These are phyloP conservation scores for Hemicentrotus pulcherrimus DNA, from an alignment of 35 echinoderm and acorn worm species.

Conservation along the genomic window DNA sequence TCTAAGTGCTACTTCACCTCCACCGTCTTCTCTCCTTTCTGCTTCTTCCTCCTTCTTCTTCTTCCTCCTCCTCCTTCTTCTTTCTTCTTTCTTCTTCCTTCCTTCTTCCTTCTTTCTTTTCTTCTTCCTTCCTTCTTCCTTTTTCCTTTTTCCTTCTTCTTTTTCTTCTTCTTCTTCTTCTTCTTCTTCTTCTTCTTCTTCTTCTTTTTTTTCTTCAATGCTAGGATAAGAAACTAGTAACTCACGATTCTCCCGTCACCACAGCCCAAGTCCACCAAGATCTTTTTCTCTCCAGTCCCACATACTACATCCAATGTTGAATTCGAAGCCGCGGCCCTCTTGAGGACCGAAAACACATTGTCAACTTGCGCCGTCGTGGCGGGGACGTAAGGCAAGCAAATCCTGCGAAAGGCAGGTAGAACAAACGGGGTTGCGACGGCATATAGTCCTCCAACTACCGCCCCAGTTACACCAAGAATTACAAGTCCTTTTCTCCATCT, in stretches of 20 bases:
- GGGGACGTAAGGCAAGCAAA: conserved; percentile 86
- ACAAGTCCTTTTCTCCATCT: conserved; percentile 36
- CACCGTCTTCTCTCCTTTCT: too few relatives aligned
- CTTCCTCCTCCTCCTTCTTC: too few relatives aligned
- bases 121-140: too few relatives aligned
- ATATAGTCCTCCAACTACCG: conserved; percentile 73
- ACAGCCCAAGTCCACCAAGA: conserved; percentile 87
- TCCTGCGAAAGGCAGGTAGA: conserved; percentile 71
- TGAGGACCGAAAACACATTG: conserved; percentile 72
- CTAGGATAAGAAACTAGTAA: background rate
- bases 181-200: too few relatives aligned
- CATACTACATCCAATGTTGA: background rate
- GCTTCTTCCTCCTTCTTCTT: too few relatives aligned
- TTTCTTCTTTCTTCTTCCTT: too few relatives aligned
- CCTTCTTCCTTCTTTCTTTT: too few relatives aligned
- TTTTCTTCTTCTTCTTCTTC: too few relatives aligned
- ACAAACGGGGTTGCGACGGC: conserved; percentile 87
- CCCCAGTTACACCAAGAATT: conserved; percentile 73
- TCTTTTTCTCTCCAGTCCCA: conserved; percentile 29
- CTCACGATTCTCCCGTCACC: conserved; percentile 97
- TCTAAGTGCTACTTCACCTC: too few relatives aligned
- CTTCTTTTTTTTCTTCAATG: too few relatives aligned
- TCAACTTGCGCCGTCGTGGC: conserved; percentile 77
- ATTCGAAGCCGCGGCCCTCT: background rate
- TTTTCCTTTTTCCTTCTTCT: too few relatives aligned